phyloP scores from a whole-genome alignment of 2,113 vertebrate genomes.

The Rhinolophus sinicus region DNA sequence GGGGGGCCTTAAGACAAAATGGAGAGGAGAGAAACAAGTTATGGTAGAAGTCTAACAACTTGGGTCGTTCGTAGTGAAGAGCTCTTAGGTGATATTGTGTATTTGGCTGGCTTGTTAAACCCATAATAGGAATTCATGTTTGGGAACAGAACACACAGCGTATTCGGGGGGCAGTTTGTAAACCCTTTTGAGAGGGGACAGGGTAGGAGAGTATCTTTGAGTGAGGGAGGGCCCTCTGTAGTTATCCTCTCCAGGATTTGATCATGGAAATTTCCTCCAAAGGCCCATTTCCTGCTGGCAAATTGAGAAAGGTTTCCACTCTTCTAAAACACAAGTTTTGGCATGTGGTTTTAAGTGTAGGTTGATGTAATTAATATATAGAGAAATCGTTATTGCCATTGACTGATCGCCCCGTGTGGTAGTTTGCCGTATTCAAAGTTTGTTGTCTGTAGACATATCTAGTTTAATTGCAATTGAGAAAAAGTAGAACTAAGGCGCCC shows the following conservation, averaged over 20 bases:
- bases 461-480: neutral
- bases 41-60: neutral
- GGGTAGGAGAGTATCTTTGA: neutral
- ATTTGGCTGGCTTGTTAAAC: neutral
- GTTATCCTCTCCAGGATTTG: neutral
- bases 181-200: neutral
- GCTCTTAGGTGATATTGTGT: fast-evolving
- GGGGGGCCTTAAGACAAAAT: neutral
- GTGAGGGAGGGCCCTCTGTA: neutral
- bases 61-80: neutral
- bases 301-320: neutral
- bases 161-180: neutral
- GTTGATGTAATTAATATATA: neutral
- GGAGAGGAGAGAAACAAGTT: neutral
- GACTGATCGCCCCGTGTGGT: neutral
- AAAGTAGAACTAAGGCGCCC: fast-evolving
- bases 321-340: neutral
- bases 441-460: neutral
- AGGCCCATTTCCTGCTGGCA: neutral
- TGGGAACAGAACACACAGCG: neutral
- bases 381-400: neutral
- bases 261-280: neutral
- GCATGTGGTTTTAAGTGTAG: neutral
- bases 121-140: neutral
- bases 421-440: neutral